Evolutionary conservation across 2,888 invertebrate species (phyloP), one percentile per base, ranked within the genome.

Genomic region (Brachypterus glaber): DNA sequence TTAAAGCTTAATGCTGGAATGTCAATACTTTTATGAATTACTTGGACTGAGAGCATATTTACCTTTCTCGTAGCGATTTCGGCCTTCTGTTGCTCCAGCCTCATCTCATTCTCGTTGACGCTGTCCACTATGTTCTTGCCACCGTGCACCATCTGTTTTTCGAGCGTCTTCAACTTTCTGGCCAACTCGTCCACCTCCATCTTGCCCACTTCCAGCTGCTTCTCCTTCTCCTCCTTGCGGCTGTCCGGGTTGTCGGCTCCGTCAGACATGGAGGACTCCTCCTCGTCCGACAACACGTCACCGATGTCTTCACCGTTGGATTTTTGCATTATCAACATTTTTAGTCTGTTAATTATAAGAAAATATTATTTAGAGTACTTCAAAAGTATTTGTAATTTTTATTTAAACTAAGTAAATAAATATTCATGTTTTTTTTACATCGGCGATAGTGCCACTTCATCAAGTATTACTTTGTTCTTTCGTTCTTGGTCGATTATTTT

Each of bases 71-170:
- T 93, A 0, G 90, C 84, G 43, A 98, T 88, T 68, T 96, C 93
- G 30, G 76, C 71, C 40, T 84, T 73, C 42, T 82, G 77, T 60
- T 85, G 83, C 58, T 96, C 91, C 36, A 98, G 69, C 37, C 87
- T 85, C 47, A 84, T 71, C 63, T 95, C 91, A 54, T 92, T 91
- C 62, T 95, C 88, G 60, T 91, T 91, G 12, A 97, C 91, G 56
- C 93, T 89, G 63, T 95, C 93, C 25, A 96, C 76, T 37, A 98
- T 86, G 63, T 93, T 92, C 61, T 89, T 90, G 1, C 91, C 92
- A 35, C 96, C 96, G 51, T 85, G 83, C 32, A 99, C 80, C 60
- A 98, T 76, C 55, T 97, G 88, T 54, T 90, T 91, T 64, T 98
- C 96, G 57, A 98, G 74, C 41, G 86, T 80, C 39, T 76, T 74